phyloP scores from a whole-genome alignment of 2,797 vertebrate species.

The Gymnothorax reevesii region DNA sequence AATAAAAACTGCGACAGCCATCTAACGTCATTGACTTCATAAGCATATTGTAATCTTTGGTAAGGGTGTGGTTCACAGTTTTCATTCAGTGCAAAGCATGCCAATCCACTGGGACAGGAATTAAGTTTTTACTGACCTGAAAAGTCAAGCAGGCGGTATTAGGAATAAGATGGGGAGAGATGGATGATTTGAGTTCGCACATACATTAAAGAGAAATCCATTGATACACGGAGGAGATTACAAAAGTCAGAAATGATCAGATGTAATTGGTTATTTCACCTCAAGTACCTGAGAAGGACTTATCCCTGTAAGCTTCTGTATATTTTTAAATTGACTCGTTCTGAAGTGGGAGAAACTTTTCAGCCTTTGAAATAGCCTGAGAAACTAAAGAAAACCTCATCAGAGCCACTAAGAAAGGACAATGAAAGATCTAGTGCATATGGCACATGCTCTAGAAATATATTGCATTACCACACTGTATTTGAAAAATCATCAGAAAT shows the following conservation, averaged over 20 bases:
- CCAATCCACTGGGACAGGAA: constrained; percentile 48
- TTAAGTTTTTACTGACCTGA: constrained; percentile 64
- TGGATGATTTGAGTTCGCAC: constrained; percentile 60
- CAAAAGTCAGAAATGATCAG: constrained; percentile 77
- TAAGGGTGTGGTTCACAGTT: neutral
- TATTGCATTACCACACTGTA: neutral
- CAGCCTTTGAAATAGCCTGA: constrained; percentile 71
- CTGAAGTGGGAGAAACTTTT: constrained; percentile 60
- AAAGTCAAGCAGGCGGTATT: constrained; percentile 69
- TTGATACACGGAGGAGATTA: constrained; percentile 71
- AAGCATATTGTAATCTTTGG: neutral
- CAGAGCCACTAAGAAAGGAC: constrained; percentile 67
- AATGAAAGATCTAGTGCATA: constrained; percentile 45
- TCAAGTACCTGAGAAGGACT: constrained; percentile 67
- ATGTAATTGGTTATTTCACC: constrained; percentile 79
- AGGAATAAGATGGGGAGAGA: constrained; percentile 71
- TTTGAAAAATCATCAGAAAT: constrained; percentile 44
- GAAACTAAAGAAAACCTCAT: constrained; percentile 65
- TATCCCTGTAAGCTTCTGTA: constrained; percentile 73
- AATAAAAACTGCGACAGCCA: neutral
- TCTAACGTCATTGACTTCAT: neutral
- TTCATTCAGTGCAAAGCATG: neutral
- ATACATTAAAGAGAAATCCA: constrained; percentile 68
- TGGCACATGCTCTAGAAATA: neutral
- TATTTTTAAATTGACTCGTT: constrained; percentile 73